These are phyloP conservation scores for Paramormyrops kingsleyae DNA, from an alignment of 2,113 vertebrate genomes.

Conservation along the genomic window DNA sequence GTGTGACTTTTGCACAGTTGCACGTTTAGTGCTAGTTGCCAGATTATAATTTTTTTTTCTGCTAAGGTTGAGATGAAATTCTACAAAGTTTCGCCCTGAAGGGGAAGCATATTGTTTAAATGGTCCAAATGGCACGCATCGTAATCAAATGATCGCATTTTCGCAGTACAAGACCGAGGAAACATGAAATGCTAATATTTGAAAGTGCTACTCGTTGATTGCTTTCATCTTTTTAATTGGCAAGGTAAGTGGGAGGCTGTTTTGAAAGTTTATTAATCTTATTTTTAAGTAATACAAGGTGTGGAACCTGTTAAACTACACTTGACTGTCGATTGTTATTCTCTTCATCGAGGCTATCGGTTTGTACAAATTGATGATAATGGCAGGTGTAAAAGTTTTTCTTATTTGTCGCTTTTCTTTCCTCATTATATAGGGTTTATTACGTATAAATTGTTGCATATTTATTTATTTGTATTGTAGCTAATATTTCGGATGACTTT, in stretches of 20 bases:
- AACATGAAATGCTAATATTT: slow-evolving; percentile 13
- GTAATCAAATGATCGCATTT: background rate
- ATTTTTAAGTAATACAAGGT: background rate
- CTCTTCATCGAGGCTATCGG: background rate
- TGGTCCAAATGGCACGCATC: background rate
- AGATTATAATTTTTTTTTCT: slow-evolving; percentile 4
- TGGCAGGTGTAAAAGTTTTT: background rate
- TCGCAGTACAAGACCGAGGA: background rate
- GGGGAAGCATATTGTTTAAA: background rate
- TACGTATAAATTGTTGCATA: background rate
- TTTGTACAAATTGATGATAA: background rate
- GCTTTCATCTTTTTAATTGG: background rate
- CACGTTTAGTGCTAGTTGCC: background rate
- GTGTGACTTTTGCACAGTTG: background rate
- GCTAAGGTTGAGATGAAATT: background rate
- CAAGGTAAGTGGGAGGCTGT: background rate
- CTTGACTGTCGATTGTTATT: background rate
- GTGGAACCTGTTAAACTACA: background rate
- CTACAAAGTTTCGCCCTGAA: slow-evolving; percentile 30
- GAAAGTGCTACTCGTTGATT: background rate
- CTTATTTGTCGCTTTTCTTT: background rate
- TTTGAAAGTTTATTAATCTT: slow-evolving; percentile 12
- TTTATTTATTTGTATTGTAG: background rate
- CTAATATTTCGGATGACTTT: background rate
- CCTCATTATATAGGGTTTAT: background rate